Base-by-base conservation (phyloP, 1,140 invertebrate genomes). In the Caenorhabditis briggsae region DNA sequence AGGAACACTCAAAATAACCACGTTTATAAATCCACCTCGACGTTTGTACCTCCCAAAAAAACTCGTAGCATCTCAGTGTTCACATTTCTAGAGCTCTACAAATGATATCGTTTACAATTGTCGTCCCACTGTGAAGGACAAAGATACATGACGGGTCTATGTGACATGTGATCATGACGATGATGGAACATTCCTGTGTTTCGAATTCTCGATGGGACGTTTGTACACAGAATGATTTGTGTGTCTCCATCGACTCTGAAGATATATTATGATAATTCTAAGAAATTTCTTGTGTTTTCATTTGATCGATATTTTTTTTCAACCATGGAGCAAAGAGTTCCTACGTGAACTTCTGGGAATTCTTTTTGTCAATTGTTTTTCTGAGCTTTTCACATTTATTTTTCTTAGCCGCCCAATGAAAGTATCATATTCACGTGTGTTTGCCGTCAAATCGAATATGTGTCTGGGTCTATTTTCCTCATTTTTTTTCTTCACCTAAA, bases 361-460 rank as follows among this genome's bases (percentile, higher is more conserved):
- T 46, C 9, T 46, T 70, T 33, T 41, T 65, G n/a, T 46, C 11
- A 50, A 20, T 78, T 50, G 43, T 78, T 78, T 78, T 78, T 78
- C 14, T 50, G 70, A 78, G 46, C 70, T 53, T 11, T 50, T 50
- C 70, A 20, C 70, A 9, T 46, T 50, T 48, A 25, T 78, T 78
- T 78, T 70, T 25, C 46, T 50, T 50, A 78, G 43, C n/a, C 70
- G n/a, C 14, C 70, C 46, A 78, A 78, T 78, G 53, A 78, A 78
- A 53, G 33, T 78, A 78, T 78, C 70, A 78, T 50, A 78, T 78
- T 78, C 70, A 78, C 70, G 70, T 78, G 70, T 78, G 70, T 50
- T 78, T 48, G 70, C 20, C 46, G n/a, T 46, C 46, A 78, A n/a
- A 78, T 64, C 61, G 61, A 64, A 33, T 2, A 12, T 70, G 65